phyloP scores from a whole-genome alignment of 2,113 vertebrate genomes.

The Nyctibius bracteatus region DNA sequence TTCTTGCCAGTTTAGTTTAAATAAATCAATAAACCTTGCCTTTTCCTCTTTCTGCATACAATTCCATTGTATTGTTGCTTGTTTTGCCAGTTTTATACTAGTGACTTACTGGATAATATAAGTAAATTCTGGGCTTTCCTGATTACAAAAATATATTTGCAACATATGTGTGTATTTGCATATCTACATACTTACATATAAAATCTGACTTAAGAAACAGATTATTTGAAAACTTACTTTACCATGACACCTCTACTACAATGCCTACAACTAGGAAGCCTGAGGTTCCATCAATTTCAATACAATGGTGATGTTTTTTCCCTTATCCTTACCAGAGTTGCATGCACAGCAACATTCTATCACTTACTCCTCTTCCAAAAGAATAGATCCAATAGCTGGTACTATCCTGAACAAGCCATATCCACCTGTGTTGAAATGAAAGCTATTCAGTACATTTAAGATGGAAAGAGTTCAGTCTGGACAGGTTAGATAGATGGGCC shows the following conservation, averaged over 20 bases:
- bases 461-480: neutral
- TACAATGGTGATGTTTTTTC: neutral
- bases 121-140: neutral
- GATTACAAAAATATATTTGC: neutral
- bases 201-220: neutral
- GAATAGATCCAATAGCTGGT: neutral
- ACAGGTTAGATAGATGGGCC: no score
- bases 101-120: neutral
- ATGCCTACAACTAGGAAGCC: neutral
- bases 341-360: neutral
- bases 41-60: neutral
- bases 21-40: neutral
- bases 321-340: neutral
- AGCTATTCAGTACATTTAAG: neutral
- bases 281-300: neutral
- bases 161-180: neutral
- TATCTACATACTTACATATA: neutral
- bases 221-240: neutral
- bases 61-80: neutral
- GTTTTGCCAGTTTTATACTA: neutral
- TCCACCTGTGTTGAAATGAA: neutral
- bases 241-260: neutral
- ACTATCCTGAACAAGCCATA: neutral
- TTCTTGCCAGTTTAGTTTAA: neutral
- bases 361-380: neutral